A percentile compares a stretch with the other conserved stretches of the same genome.
Evolutionary conservation across 2,113 vertebrate genomes (phyloP).

Genomic region (Scopus umbretta): DNA sequence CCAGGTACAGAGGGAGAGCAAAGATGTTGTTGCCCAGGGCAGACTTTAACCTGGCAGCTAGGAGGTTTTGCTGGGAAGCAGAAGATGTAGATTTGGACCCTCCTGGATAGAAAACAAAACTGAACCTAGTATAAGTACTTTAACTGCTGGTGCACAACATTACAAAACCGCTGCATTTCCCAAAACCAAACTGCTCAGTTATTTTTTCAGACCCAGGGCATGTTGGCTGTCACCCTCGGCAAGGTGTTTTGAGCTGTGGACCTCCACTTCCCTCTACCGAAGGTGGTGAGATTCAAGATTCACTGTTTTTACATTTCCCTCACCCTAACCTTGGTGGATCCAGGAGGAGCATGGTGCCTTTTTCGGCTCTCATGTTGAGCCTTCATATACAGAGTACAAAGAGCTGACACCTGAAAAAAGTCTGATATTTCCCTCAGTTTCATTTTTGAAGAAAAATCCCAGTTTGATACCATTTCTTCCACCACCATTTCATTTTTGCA

Average conservation of each 20-base stretch:
- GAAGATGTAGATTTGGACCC: background rate
- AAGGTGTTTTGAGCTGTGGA: background rate
- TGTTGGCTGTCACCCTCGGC: background rate
- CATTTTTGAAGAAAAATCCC: background rate
- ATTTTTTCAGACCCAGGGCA: background rate
- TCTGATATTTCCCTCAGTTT: background rate
- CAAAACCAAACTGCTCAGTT: background rate
- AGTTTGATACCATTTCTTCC: background rate
- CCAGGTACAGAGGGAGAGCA: background rate
- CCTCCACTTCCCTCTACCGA: background rate
- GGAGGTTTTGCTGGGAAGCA: background rate
- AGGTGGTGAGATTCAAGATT: background rate
- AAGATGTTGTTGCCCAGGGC: background rate
- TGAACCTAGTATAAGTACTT: background rate
- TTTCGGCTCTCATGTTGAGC: background rate
- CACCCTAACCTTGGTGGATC: background rate
- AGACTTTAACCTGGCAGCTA: background rate
- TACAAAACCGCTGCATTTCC: background rate
- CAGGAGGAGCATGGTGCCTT: accelerated
- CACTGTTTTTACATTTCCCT: background rate
- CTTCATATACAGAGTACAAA: background rate
- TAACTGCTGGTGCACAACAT: background rate
- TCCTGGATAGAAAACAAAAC: background rate
- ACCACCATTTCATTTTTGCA: background rate
- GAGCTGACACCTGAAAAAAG: background rate